These are phyloP conservation scores for Drosophila pallidifrons DNA, from an alignment of 1,140 invertebrate genomes.

Conservation along the genomic window DNA sequence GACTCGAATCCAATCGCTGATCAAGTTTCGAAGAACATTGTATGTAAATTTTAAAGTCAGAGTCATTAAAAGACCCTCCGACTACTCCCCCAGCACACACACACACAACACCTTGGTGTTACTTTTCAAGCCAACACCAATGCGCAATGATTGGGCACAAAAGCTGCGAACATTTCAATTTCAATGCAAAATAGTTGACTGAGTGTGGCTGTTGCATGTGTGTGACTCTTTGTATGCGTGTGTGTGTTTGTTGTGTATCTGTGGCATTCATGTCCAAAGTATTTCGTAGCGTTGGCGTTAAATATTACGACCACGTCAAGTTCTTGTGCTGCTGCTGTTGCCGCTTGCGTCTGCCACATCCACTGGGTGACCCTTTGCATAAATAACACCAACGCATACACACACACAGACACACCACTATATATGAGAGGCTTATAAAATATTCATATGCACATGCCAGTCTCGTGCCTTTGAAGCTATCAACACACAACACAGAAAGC, in stretches of 20 bases:
- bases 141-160: slow-evolving; percentile 39
- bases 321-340: slow-evolving; percentile 37
- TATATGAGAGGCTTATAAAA: slow-evolving; percentile 72
- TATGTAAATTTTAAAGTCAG: slow-evolving; percentile 19
- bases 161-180: slow-evolving; percentile 73
- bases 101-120: slow-evolving; percentile 6
- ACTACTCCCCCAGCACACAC: neutral
- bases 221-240: neutral
- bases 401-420: slow-evolving; percentile 15
- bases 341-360: slow-evolving; percentile 46
- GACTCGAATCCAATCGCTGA: too few relatives aligned
- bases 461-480: slow-evolving; percentile 65
- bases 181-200: slow-evolving; percentile 73
- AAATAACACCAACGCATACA: slow-evolving; percentile 48
- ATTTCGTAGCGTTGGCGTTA: slow-evolving; percentile 49
- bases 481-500: slow-evolving; percentile 28
- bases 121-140: slow-evolving; percentile 4
- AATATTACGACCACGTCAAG: slow-evolving; percentile 65
- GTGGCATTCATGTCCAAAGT: slow-evolving; percentile 27
- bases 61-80: neutral
- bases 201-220: slow-evolving; percentile 16
- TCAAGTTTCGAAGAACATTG: neutral
- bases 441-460: slow-evolving; percentile 76
- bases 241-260: slow-evolving; percentile 8
- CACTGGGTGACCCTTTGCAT: slow-evolving; percentile 46